Evolutionary conservation across 2,113 vertebrate species (phyloP).

Genomic region (Tragulus kanchil): DNA sequence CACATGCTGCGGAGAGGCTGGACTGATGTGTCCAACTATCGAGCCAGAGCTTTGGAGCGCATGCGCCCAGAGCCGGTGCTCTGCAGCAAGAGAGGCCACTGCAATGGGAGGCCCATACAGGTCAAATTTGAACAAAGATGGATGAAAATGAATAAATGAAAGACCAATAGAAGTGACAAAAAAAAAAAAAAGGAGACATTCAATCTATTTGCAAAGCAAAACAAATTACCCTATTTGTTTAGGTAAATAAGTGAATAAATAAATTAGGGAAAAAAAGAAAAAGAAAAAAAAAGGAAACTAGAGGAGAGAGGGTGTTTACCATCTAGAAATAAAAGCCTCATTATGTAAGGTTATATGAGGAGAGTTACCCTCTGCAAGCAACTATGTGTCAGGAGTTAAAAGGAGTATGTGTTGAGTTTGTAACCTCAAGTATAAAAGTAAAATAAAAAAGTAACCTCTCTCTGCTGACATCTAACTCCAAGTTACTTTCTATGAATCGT

Average conservation of each 20-base stretch:
- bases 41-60: too few species aligned
- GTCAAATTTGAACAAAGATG: too few species aligned
- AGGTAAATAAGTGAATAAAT: background rate
- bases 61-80: too few species aligned
- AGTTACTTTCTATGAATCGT: background rate
- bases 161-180: too few species aligned
- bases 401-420: background rate
- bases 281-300: background rate
- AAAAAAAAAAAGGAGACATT: too few species aligned
- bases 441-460: background rate
- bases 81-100: too few species aligned
- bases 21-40: too few species aligned
- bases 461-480: background rate
- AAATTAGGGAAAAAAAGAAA: background rate
- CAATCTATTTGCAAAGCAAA: background rate
- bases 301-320: background rate
- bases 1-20: too few species aligned
- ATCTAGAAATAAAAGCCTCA: background rate
- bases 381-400: background rate
- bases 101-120: too few species aligned
- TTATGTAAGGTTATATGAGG: background rate
- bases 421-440: background rate
- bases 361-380: background rate
- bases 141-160: too few species aligned
- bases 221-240: background rate